Evolutionary conservation across 2,113 vertebrate genomes (phyloP).

Genomic region (Calidris pygmaea): DNA sequence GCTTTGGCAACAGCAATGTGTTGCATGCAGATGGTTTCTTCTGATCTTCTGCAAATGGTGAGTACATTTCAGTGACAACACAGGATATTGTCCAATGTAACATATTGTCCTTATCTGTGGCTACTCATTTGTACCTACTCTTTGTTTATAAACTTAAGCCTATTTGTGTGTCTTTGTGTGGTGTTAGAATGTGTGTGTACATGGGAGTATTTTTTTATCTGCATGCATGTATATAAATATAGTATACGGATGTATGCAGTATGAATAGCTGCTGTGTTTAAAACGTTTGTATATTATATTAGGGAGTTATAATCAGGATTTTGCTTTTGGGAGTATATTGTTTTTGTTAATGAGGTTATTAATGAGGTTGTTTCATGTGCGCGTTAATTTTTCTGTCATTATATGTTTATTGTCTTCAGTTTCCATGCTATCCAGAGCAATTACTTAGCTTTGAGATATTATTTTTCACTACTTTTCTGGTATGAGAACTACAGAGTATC

Average conservation of each 20-base stretch:
- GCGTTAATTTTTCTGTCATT: background rate
- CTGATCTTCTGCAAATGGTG: constrained; percentile 97
- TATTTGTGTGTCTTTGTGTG: background rate
- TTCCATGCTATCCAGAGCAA: background rate
- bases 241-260: background rate
- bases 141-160: background rate
- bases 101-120: background rate
- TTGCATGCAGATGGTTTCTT: constrained; percentile 99
- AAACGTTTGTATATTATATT: background rate
- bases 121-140: background rate
- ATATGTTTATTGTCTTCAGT: background rate
- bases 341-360: background rate
- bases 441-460: background rate
- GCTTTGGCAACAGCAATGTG: constrained; percentile 97
- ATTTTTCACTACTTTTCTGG: background rate
- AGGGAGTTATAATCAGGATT: background rate
- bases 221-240: background rate
- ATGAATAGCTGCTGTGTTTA: background rate
- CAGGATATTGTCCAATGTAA: background rate
- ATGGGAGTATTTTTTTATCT: background rate
- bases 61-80: constrained; percentile 68
- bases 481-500: background rate
- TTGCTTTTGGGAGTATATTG: background rate
- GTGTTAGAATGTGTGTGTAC: background rate
- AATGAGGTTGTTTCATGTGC: background rate